Base-by-base conservation (phyloP, 2,797 vertebrate species). In the Gymnopithys bicolor region DNA sequence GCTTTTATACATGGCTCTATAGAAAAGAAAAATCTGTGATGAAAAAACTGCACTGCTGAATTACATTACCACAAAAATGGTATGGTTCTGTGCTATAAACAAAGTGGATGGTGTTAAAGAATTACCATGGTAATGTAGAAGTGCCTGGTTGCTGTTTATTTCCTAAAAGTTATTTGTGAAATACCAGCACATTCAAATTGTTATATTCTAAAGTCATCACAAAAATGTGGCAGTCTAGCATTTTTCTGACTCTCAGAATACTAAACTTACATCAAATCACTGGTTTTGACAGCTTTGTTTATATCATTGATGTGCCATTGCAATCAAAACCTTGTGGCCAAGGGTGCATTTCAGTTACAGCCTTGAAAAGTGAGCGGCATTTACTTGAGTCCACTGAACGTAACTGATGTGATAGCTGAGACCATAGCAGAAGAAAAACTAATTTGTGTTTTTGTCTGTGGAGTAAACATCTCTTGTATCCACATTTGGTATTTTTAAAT, bases 141-240 rank as follows among this genome's bases (percentile, higher is more conserved):
- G 23, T 82, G 52, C 1, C 7, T 89, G 41, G 12, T 69, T 39
- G 56, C 59, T 80, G 45, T 80, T 84, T 90, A 49, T 82, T 93
- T 87, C 43, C 63, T 90, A 43, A 39, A 91, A 92, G 27, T 46
- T 63, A 32, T 85, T 87, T 86, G 67, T 45, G 85, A 88, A 85
- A 75, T 68, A 32, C 48, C 73, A 68, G 35, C n/a, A 87, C 56
- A 69, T 70, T 85, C 19, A 49, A 87, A 83, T 39, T 49, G 5
- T 63, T 85, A 1, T 5, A 35, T 69, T 76, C 39, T 66, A 43
- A 92, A 73, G 6, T 28, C 19, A 48, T 80, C 9, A 14, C 35
- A 89, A 58, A 43, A 94, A 32, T 74, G 16, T 60, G 24, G 8
- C 48, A 58, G 56, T 83, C 33, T 77, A 63, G 30, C 56, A 59